Base-by-base conservation (phyloP, 2,797 vertebrate genomes). In the Anisognathus igniventris region DNA sequence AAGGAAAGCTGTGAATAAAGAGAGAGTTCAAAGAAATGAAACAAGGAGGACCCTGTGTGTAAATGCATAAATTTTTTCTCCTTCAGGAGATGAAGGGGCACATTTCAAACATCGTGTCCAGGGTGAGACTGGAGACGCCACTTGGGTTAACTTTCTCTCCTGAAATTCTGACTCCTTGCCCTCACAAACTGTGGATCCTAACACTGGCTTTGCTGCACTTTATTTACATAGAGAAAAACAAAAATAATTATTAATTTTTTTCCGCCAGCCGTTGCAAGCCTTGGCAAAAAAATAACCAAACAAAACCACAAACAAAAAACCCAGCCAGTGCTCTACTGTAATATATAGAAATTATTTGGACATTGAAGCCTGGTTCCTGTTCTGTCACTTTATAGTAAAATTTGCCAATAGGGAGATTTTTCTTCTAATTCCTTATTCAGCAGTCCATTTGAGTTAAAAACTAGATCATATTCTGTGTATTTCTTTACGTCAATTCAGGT, bases 81-180 rank as follows among this genome's bases (percentile, higher is more conserved):
- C 48, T 92, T 73, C 27, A 9, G 35, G 58, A 75, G 83, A 68
- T 92, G 35, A 90, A 90, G 88, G 51, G 39, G 45, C 21, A 12
- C 12, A 2, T 70, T 68, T 68, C 64, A 78, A 22, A 48, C 30
- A 7, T 10, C 1, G 0, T 50, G 37, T 71, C 33, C 19, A 23
- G 70, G 54, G 15, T 0, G 0, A 81, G 61, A 35, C 48, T 50
- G 25, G 27, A 47, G 68, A 25, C 5, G 3, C 35, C 2, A 0
- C 64, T 56, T 60, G 60, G 51, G 39, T 47, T 75, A 30, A 71
- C 11, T 51, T 39, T 35, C 12, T n/a, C 10, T 67, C 48, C 31
- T 39, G 3, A 45, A 56, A 40, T 62, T 81, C 40, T 33, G 40
- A 28, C 56, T 89, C 2, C 4, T 12, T 47, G 28, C 28, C 40